Conservation (phyloP, 1,140 invertebrate genomes). For the Leptinotarsa defecta region DNA sequence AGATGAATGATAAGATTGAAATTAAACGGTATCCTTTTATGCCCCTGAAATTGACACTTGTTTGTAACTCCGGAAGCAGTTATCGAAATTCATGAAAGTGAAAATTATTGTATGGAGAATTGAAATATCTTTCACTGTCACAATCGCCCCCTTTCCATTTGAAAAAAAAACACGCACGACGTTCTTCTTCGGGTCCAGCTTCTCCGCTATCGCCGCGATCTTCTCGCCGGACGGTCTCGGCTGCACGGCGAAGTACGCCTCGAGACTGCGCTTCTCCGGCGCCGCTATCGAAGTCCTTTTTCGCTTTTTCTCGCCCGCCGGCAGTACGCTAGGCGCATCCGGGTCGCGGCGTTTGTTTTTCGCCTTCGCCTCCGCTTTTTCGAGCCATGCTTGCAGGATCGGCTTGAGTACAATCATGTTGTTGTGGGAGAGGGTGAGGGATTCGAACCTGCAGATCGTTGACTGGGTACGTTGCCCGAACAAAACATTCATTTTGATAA, state of each 20-base stretch:
- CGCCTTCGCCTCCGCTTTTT: constrained; percentile 95
- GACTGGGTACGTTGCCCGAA: constrained; percentile 70
- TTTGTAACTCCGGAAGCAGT: too few species aligned
- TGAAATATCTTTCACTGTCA: too few species aligned
- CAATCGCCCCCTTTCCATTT: too few species aligned
- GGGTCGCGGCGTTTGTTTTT: constrained; percentile 89
- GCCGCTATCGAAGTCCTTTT: constrained; percentile 99
- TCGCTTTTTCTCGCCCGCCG: constrained; percentile 95
- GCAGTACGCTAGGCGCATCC: constrained; percentile 87
- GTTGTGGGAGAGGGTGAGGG: constrained; percentile 96
- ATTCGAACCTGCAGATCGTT: constrained; percentile 98
- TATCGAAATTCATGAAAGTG: too few species aligned
- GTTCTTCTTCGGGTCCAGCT: constrained; percentile 99
- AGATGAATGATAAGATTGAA: too few species aligned
- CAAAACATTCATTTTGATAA: too few species aligned
- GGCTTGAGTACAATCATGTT: constrained; percentile 99
- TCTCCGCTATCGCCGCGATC: constrained; percentile 99
- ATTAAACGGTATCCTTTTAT: too few species aligned
- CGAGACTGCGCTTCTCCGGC: constrained; percentile 95
- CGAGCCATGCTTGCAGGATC: constrained; percentile 97
- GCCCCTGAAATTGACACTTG: too few species aligned
- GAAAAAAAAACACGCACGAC: constrained; percentile 83
- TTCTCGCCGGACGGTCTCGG: constrained; percentile 98
- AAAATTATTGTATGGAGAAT: too few species aligned
- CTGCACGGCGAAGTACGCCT: constrained; percentile 98